A percentile compares a stretch with the other conserved stretches of the same genome.
Evolutionary conservation across 2,797 vertebrate species (phyloP).

Genomic region (Gymnocypris eckloni): DNA sequence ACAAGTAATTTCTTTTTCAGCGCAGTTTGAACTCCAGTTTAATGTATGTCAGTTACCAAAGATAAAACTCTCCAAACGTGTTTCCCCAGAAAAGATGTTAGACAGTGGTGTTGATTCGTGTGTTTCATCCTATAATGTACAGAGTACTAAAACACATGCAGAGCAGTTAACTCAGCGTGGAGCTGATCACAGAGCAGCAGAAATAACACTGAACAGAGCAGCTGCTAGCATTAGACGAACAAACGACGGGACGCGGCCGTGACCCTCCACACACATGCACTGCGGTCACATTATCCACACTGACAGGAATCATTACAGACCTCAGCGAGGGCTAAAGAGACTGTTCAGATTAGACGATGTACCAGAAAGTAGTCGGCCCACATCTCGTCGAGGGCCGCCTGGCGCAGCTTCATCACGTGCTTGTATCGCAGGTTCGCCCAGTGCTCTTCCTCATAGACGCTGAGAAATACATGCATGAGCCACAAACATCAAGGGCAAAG

Average conservation of each 20-base stretch:
- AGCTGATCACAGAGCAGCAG: not conserved
- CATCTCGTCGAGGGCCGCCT: slow-evolving; percentile 87
- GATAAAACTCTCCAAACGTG: not conserved
- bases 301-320: not conserved
- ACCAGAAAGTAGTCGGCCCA: slow-evolving; percentile 93
- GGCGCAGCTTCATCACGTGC: slow-evolving; percentile 89
- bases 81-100: too few species aligned
- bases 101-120: not conserved
- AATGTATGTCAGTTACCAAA: not conserved
- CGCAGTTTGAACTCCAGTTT: not conserved
- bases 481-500: not conserved
- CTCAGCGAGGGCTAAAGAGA: not conserved
- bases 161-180: not conserved
- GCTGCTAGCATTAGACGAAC: not conserved
- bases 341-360: slow-evolving; percentile 43
- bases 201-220: not conserved
- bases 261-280: not conserved
- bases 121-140: not conserved
- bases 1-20: not conserved
- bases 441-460: slow-evolving; percentile 82
- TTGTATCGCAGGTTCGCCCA: slow-evolving; percentile 88
- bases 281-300: not conserved
- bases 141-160: not conserved
- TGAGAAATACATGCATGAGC: slow-evolving; percentile 36
- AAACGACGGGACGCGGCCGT: not conserved